Conservation (phyloP, 92 coral and sea anemone genomes). For the Virgularia gustaviana region DNA sequence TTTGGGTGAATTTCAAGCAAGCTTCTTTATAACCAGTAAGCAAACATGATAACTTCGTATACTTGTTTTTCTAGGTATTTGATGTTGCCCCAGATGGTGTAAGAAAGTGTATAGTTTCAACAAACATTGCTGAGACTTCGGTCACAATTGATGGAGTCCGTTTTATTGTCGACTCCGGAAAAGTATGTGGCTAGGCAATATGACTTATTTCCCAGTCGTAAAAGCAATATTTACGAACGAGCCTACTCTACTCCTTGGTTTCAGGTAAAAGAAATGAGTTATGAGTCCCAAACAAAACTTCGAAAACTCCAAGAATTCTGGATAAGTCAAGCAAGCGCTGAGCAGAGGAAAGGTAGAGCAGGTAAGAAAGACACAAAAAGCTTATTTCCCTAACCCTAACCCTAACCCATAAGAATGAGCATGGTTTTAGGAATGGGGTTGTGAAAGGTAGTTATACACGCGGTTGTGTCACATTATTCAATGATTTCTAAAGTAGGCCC, state of each 20-base stretch:
- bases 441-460: no score
- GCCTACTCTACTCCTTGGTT: neutral
- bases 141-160: conserved; percentile 93
- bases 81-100: conserved; percentile 97
- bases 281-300: conserved; percentile 84
- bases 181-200: conserved; percentile 49
- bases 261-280: conserved; percentile 97
- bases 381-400: no score
- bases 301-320: conserved; percentile 96
- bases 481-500: no score
- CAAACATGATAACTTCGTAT: no score
- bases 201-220: neutral
- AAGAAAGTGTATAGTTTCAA: conserved; percentile 85
- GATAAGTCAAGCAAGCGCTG: conserved; percentile 99
- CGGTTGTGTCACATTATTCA: no score
- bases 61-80: conserved; percentile 65
- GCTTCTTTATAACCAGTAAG: neutral
- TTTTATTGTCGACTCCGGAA: conserved; percentile 93
- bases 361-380: conserved; percentile 45
- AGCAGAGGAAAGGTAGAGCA: conserved; percentile 95
- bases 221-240: neutral
- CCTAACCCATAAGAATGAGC: no score
- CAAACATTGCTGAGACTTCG: conserved; percentile 97
- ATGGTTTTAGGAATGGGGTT: no score
- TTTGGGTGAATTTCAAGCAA: neutral